phyloP scores from a whole-genome alignment of 2,888 invertebrate genomes.

The Polia nebulosa region DNA sequence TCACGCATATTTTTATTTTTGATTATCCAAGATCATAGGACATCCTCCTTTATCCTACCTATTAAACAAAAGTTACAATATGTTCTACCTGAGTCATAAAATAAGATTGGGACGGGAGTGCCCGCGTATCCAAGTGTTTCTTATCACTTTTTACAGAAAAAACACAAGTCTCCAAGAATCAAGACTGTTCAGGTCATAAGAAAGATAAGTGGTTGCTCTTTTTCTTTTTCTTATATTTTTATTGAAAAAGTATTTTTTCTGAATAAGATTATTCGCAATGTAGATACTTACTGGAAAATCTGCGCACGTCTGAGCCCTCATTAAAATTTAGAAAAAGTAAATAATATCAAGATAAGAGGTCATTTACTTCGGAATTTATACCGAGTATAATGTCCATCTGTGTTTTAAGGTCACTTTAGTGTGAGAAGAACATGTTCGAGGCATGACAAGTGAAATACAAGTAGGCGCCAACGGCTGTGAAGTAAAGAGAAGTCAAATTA shows the following conservation, averaged over 20 bases:
- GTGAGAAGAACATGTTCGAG: slow-evolving; percentile 37
- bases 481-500: slow-evolving; percentile 8
- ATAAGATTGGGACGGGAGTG: slow-evolving; percentile 2
- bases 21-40: slow-evolving; percentile 3
- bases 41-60: neutral
- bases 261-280: slow-evolving; percentile 3
- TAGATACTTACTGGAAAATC: slow-evolving; percentile 22
- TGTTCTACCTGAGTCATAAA: slow-evolving; percentile 1
- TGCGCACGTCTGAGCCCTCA: slow-evolving; percentile 29
- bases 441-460: slow-evolving; percentile 32
- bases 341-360: slow-evolving; percentile 65
- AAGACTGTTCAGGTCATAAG: neutral
- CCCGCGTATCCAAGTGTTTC: neutral
- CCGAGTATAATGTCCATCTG: slow-evolving; percentile 19
- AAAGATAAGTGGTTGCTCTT: neutral
- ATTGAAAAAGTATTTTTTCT: neutral
- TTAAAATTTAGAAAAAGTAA: slow-evolving; percentile 48
- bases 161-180: neutral
- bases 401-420: slow-evolving; percentile 52
- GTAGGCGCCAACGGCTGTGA: neutral
- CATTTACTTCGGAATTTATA: slow-evolving; percentile 56
- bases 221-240: neutral
- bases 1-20: slow-evolving; percentile 25
- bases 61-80: neutral
- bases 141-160: slow-evolving; percentile 9